A percentile compares a stretch with the other conserved stretches of the same genome.
phyloP scores from a whole-genome alignment of 2,888 invertebrate species.

The Mesoligia furuncula region DNA sequence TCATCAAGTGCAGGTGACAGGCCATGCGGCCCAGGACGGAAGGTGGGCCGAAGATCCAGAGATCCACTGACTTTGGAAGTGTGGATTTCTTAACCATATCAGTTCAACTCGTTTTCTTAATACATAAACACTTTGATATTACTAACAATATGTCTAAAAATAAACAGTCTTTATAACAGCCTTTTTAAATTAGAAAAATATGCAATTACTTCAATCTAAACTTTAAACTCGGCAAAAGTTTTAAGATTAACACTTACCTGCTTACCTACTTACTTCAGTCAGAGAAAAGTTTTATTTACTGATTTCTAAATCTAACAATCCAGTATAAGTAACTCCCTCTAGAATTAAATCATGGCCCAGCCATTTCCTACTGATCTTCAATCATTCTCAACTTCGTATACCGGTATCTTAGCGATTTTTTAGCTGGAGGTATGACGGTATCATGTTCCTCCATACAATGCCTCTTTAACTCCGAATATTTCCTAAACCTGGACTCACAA shows the following conservation, averaged over 20 bases:
- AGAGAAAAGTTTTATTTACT: not conserved
- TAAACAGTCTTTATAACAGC: slow-evolving; percentile 12
- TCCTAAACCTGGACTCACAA: slow-evolving; percentile 84
- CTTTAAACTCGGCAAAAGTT: not conserved
- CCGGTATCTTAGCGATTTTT: slow-evolving; percentile 72
- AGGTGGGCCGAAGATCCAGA: not conserved
- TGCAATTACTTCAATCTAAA: not conserved
- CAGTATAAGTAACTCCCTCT: not conserved
- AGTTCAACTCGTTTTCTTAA: not conserved
- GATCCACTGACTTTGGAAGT: slow-evolving; percentile 12
- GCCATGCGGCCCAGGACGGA: not conserved
- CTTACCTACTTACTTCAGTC: not conserved
- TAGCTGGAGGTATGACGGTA: slow-evolving; percentile 78
- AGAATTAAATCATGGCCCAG: slow-evolving; percentile 26
- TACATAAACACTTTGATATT: not conserved
- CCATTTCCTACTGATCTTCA: slow-evolving; percentile 38
- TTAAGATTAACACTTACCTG: not conserved
- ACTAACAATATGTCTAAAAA: slow-evolving; percentile 2
- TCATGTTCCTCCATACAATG: slow-evolving; percentile 78
- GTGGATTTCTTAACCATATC: not conserved
- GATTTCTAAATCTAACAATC: not conserved
- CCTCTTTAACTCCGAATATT: slow-evolving; percentile 83
- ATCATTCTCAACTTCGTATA: slow-evolving; percentile 48
- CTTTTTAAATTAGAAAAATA: slow-evolving; percentile 13
- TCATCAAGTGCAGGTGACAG: not conserved